A percentile compares a stretch with the other conserved stretches of the same genome.
These are phyloP conservation scores for Ramphastos sulfuratus DNA, from an alignment of 2,113 vertebrate genomes.

Conservation along the genomic window DNA sequence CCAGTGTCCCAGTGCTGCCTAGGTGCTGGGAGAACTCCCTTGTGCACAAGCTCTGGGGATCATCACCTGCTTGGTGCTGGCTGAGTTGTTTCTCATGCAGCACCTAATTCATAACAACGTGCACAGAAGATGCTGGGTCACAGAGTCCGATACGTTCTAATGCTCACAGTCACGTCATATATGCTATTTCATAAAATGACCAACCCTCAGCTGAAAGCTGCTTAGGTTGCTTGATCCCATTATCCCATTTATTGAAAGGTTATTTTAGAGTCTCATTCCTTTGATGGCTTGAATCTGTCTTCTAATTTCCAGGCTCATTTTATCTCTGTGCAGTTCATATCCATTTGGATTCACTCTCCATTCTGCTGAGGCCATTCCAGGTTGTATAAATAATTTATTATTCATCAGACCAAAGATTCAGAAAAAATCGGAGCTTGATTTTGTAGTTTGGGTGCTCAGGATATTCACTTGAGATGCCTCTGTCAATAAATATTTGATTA, in stretches of 20 bases:
- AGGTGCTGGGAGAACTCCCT: not conserved
- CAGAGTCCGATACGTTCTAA: not conserved
- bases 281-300: conserved; percentile 38
- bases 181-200: not conserved
- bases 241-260: conserved; percentile 28
- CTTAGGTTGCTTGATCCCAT: conserved; percentile 50
- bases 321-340: conserved; percentile 16
- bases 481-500: conserved; percentile 17
- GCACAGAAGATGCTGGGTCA: not conserved
- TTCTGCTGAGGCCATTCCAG: not conserved
- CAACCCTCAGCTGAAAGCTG: conserved; percentile 22
- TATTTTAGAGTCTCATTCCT: conserved; percentile 49
- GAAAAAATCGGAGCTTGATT: conserved; percentile 5
- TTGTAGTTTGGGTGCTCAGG: conserved; percentile 6
- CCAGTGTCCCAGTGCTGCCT: accelerated
- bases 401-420: conserved; percentile 7
- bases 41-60: accelerated
- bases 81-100: not conserved
- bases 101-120: not conserved
- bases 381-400: conserved; percentile 24
- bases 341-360: conserved; percentile 21
- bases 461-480: not conserved
- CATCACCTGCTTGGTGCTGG: accelerated
- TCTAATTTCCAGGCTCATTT: conserved; percentile 47
- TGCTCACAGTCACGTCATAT: not conserved